A percentile compares a stretch with the other conserved stretches of the same genome.
Conservation (phyloP, 2,113 vertebrate species). For the Hydropotes inermis region DNA sequence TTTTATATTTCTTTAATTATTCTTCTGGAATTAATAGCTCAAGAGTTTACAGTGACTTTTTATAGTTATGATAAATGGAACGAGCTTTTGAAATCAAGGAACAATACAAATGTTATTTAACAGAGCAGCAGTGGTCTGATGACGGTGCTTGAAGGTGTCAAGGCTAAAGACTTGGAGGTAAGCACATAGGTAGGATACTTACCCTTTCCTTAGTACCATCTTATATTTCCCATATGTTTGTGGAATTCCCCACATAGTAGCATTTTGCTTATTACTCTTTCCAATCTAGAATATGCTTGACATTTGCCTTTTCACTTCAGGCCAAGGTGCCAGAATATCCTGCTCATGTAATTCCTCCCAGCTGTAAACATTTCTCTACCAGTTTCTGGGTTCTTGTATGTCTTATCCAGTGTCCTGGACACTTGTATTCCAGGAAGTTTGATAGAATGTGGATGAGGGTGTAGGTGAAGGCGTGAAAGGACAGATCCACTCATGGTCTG, state of each 20-base stretch:
- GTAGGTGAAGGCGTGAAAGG: neutral
- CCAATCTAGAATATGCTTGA: neutral
- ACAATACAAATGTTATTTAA: neutral
- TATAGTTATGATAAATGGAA: neutral
- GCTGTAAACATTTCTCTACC: neutral
- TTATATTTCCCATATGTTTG: neutral
- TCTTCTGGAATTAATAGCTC: conserved; percentile 9
- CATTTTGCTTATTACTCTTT: neutral
- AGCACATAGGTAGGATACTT: neutral
- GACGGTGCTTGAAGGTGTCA: neutral
- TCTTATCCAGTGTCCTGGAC: neutral
- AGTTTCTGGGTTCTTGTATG: neutral
- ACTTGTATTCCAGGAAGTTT: neutral
- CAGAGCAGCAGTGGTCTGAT: neutral
- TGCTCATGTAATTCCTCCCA: neutral
- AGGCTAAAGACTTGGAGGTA: neutral
- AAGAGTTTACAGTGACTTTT: conserved; percentile 14
- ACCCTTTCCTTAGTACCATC: neutral
- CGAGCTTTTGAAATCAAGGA: conserved; percentile 11
- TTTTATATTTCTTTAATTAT: neutral
- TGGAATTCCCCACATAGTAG: neutral
- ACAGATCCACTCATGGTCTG: neutral
- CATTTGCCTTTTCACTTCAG: conserved; percentile 4
- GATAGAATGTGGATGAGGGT: neutral
- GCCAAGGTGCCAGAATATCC: conserved; percentile 9